Conservation (phyloP, 1,140 invertebrate genomes). For the Armadillidium nasatum region DNA sequence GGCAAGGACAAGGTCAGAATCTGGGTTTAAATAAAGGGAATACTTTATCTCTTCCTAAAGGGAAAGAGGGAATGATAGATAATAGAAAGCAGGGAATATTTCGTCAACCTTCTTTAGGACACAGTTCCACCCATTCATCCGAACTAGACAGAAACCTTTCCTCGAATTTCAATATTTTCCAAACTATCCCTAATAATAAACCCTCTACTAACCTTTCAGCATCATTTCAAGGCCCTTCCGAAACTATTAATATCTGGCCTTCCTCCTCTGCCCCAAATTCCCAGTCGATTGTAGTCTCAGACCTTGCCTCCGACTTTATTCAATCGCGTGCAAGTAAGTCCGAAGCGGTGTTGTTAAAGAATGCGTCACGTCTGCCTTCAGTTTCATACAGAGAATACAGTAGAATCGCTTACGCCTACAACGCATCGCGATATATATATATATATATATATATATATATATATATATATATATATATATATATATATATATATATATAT, state of each 20-base stretch:
- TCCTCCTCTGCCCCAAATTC: neutral
- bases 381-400: neutral
- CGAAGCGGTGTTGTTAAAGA: neutral
- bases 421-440: neutral
- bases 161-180: neutral
- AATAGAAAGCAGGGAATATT: neutral
- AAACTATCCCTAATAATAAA: neutral
- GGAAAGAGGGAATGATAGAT: neutral
- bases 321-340: neutral
- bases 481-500: slow-evolving; percentile 18
- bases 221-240: neutral
- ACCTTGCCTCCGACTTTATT: neutral
- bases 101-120: neutral
- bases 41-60: neutral
- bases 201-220: neutral
- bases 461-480: neutral
- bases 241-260: neutral
- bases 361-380: no score
- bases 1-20: neutral
- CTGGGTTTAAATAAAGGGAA: neutral
- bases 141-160: neutral
- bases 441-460: slow-evolving; percentile 6
- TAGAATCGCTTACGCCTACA: neutral
- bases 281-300: neutral
- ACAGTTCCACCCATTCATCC: neutral